phyloP scores from a whole-genome alignment of 2,113 vertebrate genomes.

The Cebidichthys violaceus region DNA sequence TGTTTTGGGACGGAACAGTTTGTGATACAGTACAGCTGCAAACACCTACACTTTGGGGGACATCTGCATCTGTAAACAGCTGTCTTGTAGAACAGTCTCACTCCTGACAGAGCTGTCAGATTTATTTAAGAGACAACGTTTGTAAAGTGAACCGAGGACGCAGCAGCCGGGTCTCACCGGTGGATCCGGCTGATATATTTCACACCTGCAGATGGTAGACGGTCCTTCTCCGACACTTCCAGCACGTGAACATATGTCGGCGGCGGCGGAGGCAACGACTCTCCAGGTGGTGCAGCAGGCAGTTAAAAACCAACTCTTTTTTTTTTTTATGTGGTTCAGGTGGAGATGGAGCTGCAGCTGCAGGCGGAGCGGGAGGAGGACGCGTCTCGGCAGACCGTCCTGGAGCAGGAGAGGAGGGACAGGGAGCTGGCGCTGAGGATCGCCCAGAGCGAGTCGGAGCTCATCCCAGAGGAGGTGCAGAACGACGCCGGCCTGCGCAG shows the following conservation, averaged over 20 bases:
- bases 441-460: conserved; percentile 93
- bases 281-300: neutral
- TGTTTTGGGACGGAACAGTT: too few relatives aligned
- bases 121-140: too few relatives aligned
- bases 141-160: neutral
- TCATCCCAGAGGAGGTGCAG: conserved; percentile 91
- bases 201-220: neutral
- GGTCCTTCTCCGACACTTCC: neutral
- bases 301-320: neutral
- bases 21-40: too few relatives aligned
- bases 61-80: neutral
- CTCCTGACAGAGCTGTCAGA: neutral
- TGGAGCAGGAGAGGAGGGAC: conserved; percentile 95
- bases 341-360: conserved; percentile 93
- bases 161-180: neutral
- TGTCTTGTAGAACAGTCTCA: neutral
- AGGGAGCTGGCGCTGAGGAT: conserved; percentile 95
- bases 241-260: neutral
- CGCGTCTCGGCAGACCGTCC: conserved; percentile 86
- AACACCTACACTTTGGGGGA: neutral
- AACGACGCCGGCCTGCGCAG: conserved; percentile 88
- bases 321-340: conserved; percentile 73
- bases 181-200: neutral
- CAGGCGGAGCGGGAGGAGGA: conserved; percentile 90
- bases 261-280: neutral